Percentiles rank a stretch among this genome's conserved stretches.
Evolutionary conservation across 1,140 invertebrate genomes (phyloP).

Genomic region (Drosophila bipectinata): DNA sequence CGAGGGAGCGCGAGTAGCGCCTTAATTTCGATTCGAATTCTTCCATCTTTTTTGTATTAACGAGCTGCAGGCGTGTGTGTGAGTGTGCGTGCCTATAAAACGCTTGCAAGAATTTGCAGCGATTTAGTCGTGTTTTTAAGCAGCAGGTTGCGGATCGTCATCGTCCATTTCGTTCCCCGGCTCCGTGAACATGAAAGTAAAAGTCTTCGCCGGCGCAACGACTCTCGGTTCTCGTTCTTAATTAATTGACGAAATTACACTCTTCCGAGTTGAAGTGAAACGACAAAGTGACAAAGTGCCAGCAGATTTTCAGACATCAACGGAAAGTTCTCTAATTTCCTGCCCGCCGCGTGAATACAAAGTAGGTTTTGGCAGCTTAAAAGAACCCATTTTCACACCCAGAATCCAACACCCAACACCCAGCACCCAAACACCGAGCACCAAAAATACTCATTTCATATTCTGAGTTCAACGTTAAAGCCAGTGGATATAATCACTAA

Average conservation of each 20-base stretch:
- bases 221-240: slow-evolving; percentile 9
- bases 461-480: slow-evolving; percentile 9
- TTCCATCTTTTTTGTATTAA: slow-evolving; percentile 22
- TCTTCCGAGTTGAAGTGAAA: slow-evolving; percentile 19
- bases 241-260: slow-evolving; percentile 32
- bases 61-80: slow-evolving; percentile 1
- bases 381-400: slow-evolving; percentile 2
- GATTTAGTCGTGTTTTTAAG: slow-evolving; percentile 72
- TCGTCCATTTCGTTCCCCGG: slow-evolving; percentile 12
- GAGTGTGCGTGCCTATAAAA: slow-evolving; percentile 69
- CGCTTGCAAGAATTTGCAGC: slow-evolving; percentile 67
- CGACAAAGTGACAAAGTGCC: slow-evolving; percentile 34
- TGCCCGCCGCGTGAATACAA: slow-evolving; percentile 41
- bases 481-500: slow-evolving; percentile 30
- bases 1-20: slow-evolving; percentile 20
- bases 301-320: slow-evolving; percentile 34
- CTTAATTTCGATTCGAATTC: slow-evolving; percentile 36
- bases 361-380: slow-evolving; percentile 28
- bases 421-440: too few species aligned
- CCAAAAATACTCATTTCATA: background rate
- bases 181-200: slow-evolving; percentile 48
- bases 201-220: slow-evolving; percentile 25
- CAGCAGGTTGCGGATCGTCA: slow-evolving; percentile 45
- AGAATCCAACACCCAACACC: background rate
- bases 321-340: slow-evolving; percentile 52